Evolutionary conservation across 2,113 vertebrate species (phyloP), one percentile per base, ranked within the genome.

Genomic region (Scatophagus argus): DNA sequence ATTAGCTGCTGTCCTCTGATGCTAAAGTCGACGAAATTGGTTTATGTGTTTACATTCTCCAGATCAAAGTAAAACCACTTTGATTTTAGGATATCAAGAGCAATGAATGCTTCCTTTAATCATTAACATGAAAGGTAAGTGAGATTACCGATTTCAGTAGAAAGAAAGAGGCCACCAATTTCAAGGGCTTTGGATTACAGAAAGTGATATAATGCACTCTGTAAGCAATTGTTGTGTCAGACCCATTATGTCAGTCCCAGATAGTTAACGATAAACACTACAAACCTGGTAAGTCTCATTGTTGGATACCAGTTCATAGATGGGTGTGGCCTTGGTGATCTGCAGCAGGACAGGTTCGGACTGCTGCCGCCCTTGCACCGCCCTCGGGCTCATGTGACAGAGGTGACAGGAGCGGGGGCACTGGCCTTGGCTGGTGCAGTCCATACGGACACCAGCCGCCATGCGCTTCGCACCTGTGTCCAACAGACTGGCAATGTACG

Each of bases 281-380:
- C 85, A 36, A 25, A 99, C 98, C 96, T 97, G 95, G 88, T 97
- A 98, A 7, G 98, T 99, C 87, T 97, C 96, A 14, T 96, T 96
- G 95, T 97, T 98, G 91, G 96, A 96, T 84, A 99, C 96, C 82
- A 99, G 87, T 58, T 99, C 98, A 1, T 98, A 99, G 87, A 99
- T 94, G 3, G 98, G 98, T 0, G 96, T 92, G 0, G 98, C 96
- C 80, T 97, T 97, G 81, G 97, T 99, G 88, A 99, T 96, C 82
- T 99, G 96, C 78, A 99, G 93, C 64, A 99, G 95, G 34, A 99
- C 95, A 0, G 98, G 98, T 64, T 98, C 97, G 0, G 92, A 93
- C 77, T 87, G 96, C 89, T 0, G 95, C 85, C 63, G 81, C 2
- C 91, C 89, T 66, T 10, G 94, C 78, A 92, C n/a, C 54, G 82